Evolutionary conservation across 2,113 vertebrate genomes (phyloP), one percentile per base, ranked within the genome.

Genomic region (Lepisosteus oculatus): DNA sequence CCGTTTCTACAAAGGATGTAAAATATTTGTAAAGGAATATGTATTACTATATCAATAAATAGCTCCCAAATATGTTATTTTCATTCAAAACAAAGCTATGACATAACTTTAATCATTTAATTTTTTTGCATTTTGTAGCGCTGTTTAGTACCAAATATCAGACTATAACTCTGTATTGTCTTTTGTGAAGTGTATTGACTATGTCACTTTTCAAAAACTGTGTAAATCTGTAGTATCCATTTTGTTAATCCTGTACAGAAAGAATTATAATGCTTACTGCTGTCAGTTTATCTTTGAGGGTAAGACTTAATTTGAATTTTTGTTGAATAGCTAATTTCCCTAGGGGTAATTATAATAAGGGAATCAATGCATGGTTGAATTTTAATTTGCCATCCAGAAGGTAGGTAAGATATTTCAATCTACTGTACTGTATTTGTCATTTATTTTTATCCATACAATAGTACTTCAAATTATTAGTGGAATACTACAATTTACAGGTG

Each of bases 341-440:
- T 67, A 51, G 72, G 66, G 75, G 66, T 69, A 72, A 72, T 77
- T 72, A 74, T 77, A 79, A 77, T 74, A 77, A 74, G 75, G 72
- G 78, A 77, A 79, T 79, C 72, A 67, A 69, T 79, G 78, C 78
- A 72, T 79, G 78, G 72, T 65, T 76, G 78, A 79, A 79, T 79
- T 79, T 79, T 79, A 76, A 79, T 79, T 79, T 79, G 74, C 76
- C 72, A 76, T 79, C 71, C 71, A 59, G 62, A 72, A 69, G 66
- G 69, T 73, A 57, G 64, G 66, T 67, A 70, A 72, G 75, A 77
- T 79, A 77, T 77, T 79, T 79, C 75, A 77, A 79, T 77, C 75
- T 77, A 72, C 69, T 74, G 72, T 65, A 63, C 73, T 68, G 67
- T 66, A 74, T 56, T 72, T 74, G 72, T 74, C 78, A 75, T 79